phyloP scores from a whole-genome alignment of 2,888 invertebrate genomes.

The Microctonus hyperodae region DNA sequence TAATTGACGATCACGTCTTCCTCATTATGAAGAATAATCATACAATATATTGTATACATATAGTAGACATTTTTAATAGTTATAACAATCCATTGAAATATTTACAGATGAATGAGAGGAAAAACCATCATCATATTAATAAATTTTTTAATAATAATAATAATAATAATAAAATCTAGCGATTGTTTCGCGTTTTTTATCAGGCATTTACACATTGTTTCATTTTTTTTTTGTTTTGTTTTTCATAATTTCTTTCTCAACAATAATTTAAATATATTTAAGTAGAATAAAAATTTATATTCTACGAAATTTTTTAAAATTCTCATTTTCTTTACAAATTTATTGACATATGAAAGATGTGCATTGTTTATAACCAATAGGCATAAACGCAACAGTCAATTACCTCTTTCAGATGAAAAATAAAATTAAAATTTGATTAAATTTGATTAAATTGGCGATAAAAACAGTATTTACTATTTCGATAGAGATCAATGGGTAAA shows the following conservation, averaged over 20 bases:
- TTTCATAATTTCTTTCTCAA: conserved; percentile 3
- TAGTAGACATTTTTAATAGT: conserved; percentile 21
- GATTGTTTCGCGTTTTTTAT: conserved; percentile 29
- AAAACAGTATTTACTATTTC: not conserved
- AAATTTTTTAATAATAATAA: conserved; percentile 23
- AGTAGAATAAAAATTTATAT: conserved; percentile 14
- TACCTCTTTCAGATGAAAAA: not conserved
- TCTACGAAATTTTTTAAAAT: not conserved
- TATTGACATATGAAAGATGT: not conserved
- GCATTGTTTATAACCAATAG: not conserved
- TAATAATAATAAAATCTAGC: conserved; percentile 17
- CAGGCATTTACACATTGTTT: conserved; percentile 13
- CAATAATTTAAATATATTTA: conserved; percentile 2
- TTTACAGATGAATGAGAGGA: conserved; percentile 41
- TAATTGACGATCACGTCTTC: conserved; percentile 16
- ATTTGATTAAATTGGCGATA: not conserved
- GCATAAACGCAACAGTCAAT: not conserved
- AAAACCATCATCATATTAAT: conserved; percentile 24
- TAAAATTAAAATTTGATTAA: not conserved
- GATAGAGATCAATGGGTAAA: not conserved
- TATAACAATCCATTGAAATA: conserved; percentile 37
- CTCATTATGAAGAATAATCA: conserved; percentile 39
- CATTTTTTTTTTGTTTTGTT: conserved; percentile 7
- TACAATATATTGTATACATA: conserved; percentile 33
- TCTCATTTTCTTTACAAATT: not conserved